Evolutionary conservation across 2,797 vertebrate species (phyloP).

Genomic region (Varecia variegata): DNA sequence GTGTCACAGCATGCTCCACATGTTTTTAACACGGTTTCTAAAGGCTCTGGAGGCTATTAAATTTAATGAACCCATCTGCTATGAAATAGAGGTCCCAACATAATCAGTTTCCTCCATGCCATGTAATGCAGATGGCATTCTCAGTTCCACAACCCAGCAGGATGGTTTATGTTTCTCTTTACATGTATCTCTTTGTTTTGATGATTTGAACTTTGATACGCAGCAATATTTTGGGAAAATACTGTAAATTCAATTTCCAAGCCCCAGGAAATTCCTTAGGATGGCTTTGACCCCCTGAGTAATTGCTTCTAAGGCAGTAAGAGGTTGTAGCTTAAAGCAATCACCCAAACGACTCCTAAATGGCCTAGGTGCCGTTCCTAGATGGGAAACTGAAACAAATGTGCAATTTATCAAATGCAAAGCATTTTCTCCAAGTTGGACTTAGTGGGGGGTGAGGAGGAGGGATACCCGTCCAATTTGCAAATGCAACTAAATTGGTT

Average conservation of each 20-base stretch:
- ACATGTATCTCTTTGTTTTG: constrained; percentile 78
- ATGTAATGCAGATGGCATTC: constrained; percentile 87
- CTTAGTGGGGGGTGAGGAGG: neutral
- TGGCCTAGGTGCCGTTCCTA: constrained; percentile 71
- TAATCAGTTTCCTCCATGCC: constrained; percentile 87
- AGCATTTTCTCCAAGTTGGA: constrained; percentile 70
- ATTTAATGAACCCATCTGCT: constrained; percentile 95
- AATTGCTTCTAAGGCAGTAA: constrained; percentile 78
- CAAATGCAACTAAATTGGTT: constrained; percentile 47
- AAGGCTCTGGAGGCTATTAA: constrained; percentile 91
- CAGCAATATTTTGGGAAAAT: constrained; percentile 77
- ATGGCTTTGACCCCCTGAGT: constrained; percentile 69
- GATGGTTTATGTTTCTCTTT: constrained; percentile 81
- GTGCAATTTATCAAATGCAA: constrained; percentile 77
- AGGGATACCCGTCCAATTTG: constrained; percentile 43
- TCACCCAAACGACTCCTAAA: constrained; percentile 77
- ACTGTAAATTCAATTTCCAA: constrained; percentile 68
- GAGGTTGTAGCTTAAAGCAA: constrained; percentile 73
- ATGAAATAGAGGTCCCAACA: constrained; percentile 85
- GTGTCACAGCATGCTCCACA: constrained; percentile 90
- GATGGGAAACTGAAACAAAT: constrained; percentile 72
- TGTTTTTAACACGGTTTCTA: constrained; percentile 89
- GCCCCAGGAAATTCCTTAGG: constrained; percentile 53
- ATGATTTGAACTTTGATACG: constrained; percentile 81
- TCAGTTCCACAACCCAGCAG: constrained; percentile 83